phyloP scores from a whole-genome alignment of 1,140 invertebrate genomes.

The Ceratitis capitata region DNA sequence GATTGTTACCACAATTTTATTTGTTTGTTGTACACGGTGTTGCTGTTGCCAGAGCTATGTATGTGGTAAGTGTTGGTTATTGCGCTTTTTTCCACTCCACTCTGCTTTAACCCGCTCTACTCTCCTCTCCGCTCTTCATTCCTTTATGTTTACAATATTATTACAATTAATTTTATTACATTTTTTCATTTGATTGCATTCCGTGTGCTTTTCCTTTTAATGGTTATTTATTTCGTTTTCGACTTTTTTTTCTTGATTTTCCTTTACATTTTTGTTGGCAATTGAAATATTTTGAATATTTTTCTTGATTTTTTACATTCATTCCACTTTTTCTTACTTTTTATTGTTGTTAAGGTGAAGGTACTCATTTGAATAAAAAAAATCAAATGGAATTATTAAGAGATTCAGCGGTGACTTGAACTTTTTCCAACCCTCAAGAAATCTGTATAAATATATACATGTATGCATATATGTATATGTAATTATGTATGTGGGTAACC shows the following conservation, averaged over 20 bases:
- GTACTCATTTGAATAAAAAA: no score
- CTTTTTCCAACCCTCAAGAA: constrained; percentile 2
- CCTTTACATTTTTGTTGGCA: neutral
- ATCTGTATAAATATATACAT: no score
- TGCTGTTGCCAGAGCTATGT: no score
- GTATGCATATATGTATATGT: no score
- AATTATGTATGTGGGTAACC: no score
- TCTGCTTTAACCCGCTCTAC: neutral
- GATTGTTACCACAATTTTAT: constrained; percentile 24
- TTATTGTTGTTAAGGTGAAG: neutral
- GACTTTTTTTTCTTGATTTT: neutral
- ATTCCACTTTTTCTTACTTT: neutral
- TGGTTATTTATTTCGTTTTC: neutral
- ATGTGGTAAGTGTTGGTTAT: constrained; percentile 7
- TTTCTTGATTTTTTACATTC: no score
- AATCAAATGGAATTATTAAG: neutral
- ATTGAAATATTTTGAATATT: neutral
- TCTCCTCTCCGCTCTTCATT: neutral
- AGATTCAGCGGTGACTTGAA: constrained; percentile 27
- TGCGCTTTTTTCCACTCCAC: neutral
- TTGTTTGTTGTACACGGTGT: neutral
- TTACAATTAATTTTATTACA: neutral
- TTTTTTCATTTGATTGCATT: constrained; percentile 17
- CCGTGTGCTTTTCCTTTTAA: constrained; percentile 4
- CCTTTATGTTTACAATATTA: no score